These are phyloP conservation scores for Xenentodon cancila DNA, from an alignment of 2,797 vertebrate species.

Conservation along the genomic window DNA sequence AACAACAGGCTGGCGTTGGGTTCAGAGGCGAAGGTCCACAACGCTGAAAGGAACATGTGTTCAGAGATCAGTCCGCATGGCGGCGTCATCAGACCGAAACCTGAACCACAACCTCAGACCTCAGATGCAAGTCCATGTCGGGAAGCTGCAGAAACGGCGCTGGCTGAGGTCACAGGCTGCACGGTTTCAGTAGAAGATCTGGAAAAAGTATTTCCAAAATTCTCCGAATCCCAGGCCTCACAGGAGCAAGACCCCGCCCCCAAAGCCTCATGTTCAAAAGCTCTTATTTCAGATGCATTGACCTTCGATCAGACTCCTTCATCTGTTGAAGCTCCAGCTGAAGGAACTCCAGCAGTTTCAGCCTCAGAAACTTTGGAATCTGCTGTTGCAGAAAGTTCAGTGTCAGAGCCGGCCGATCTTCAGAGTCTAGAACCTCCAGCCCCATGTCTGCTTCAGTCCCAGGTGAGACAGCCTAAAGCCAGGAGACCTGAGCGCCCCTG, in stretches of 20 bases:
- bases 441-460: slow-evolving; percentile 10
- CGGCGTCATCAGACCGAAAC: background rate
- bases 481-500: slow-evolving; percentile 90
- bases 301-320: background rate
- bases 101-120: background rate
- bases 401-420: slow-evolving; percentile 3
- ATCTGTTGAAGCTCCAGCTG: background rate
- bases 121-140: slow-evolving; percentile 1
- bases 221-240: background rate
- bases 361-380: slow-evolving; percentile 1
- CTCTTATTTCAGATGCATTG: background rate
- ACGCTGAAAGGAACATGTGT: too few species aligned
- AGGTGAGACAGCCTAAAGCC: slow-evolving; percentile 62
- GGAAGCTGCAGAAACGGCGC: background rate
- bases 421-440: slow-evolving; percentile 1
- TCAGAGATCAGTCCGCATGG: slow-evolving; percentile 10
- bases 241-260: background rate
- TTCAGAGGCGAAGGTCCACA: background rate
- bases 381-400: background rate
- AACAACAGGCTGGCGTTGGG: slow-evolving; percentile 56
- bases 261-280: background rate
- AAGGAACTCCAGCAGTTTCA: background rate
- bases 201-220: slow-evolving; percentile 20
- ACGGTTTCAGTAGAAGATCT: slow-evolving; percentile 34
- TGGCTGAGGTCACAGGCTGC: background rate